These are phyloP conservation scores for Leguminivora glycinivorella DNA, from an alignment of 1,140 invertebrate genomes.

Conservation along the genomic window DNA sequence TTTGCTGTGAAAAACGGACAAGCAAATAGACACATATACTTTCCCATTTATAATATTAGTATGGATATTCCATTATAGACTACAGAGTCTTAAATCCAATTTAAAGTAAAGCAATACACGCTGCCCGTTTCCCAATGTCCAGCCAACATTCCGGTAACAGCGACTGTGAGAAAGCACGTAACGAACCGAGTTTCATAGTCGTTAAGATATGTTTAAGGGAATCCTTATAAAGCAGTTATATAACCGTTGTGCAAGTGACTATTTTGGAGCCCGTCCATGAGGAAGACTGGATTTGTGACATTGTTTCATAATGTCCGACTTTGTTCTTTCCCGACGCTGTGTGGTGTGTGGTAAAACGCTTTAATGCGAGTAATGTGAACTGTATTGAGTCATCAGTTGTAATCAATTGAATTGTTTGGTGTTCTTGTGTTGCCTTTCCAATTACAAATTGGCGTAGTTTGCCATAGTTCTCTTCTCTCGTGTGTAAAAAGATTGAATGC, in stretches of 20 bases:
- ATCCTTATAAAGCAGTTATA: conserved; percentile 13
- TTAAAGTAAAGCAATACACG: not conserved
- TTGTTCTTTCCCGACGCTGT: conserved; percentile 12
- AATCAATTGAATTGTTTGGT: conserved; percentile 19
- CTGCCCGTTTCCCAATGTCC: conserved; percentile 22
- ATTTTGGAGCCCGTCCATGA: conserved; percentile 15
- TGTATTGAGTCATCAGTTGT: not conserved
- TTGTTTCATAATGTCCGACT: conserved; percentile 16
- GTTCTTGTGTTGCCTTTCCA: conserved; percentile 13
- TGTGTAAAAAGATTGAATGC: conserved; percentile 3
- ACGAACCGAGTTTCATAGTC: conserved; percentile 19
- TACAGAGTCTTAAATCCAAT: not conserved
- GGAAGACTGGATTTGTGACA: conserved; percentile 2
- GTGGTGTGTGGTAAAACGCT: not conserved
- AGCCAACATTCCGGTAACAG: conserved; percentile 8
- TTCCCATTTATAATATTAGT: too few species aligned
- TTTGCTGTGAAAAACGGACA: too few species aligned
- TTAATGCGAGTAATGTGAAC: not conserved
- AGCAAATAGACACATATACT: too few species aligned
- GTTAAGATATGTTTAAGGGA: conserved; percentile 27
- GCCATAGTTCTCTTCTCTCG: not conserved
- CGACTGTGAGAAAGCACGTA: conserved; percentile 26
- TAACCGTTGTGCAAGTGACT: conserved; percentile 23
- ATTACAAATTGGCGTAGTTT: conserved; percentile 7
- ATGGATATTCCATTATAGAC: too few species aligned